Evolutionary conservation across 1,140 invertebrate species (phyloP).

Genomic region (Berghia stephanieae): DNA sequence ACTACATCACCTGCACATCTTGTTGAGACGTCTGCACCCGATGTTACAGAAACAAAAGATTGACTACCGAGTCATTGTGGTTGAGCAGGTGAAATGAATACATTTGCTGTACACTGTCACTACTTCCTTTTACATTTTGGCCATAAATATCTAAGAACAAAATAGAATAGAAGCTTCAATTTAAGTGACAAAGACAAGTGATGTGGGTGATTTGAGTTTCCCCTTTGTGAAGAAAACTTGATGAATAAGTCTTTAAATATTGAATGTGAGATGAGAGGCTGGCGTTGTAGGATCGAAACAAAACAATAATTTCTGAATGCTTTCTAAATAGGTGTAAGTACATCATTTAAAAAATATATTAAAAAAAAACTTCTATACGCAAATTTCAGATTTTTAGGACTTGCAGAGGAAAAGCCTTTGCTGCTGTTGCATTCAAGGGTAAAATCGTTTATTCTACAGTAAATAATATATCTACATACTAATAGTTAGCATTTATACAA

Average conservation of each 20-base stretch:
- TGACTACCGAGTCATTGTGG: conserved; percentile 62
- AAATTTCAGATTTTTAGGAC: too few relatives aligned
- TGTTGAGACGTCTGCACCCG: conserved; percentile 60
- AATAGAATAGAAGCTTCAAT: too few relatives aligned
- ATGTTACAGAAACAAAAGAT: conserved; percentile 61
- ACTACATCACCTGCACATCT: conserved; percentile 64
- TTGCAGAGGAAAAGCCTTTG: background rate
- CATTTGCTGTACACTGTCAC: background rate
- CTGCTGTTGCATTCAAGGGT: background rate
- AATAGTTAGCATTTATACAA: background rate
- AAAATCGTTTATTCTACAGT: background rate
- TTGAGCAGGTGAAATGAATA: conserved; percentile 58
- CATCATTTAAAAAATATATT: too few relatives aligned
- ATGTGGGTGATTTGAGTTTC: too few relatives aligned
- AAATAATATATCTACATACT: background rate
- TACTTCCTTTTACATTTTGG: background rate
- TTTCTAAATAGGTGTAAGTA: too few relatives aligned
- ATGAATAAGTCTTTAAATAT: too few relatives aligned
- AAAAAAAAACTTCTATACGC: too few relatives aligned
- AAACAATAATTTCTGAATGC: too few relatives aligned
- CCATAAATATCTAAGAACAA: background rate
- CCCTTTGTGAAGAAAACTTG: too few relatives aligned
- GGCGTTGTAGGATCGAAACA: too few relatives aligned
- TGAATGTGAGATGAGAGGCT: too few relatives aligned
- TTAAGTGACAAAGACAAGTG: too few relatives aligned